Evolutionary conservation across 1,140 invertebrate species (phyloP).

Genomic region (Argopecten irradians): DNA sequence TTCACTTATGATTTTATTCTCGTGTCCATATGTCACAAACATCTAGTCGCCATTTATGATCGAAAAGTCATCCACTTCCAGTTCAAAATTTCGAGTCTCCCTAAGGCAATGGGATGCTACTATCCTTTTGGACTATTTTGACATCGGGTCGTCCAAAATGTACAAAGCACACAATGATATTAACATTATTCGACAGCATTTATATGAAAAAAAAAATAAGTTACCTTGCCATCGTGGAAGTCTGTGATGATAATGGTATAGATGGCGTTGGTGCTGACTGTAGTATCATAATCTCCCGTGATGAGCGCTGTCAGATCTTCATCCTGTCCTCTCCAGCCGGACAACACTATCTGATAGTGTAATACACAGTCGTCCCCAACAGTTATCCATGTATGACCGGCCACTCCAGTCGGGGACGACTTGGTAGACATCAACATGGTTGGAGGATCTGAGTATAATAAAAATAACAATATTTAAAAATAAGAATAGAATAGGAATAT

Average conservation of each 20-base stretch:
- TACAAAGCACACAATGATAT: too few relatives aligned
- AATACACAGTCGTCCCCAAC: constrained; percentile 37
- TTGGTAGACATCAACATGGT: constrained; percentile 34
- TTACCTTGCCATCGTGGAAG: constrained; percentile 47
- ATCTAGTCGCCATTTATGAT: too few relatives aligned
- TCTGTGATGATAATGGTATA: constrained; percentile 47
- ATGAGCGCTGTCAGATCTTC: constrained; percentile 37
- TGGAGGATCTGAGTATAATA: constrained; percentile 35
- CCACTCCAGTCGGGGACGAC: constrained; percentile 34
- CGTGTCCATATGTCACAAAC: too few relatives aligned
- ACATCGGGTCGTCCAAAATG: too few relatives aligned
- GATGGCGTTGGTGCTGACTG: constrained; percentile 41
- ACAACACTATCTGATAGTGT: constrained; percentile 46
- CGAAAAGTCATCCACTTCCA: too few relatives aligned
- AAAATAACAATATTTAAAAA: neutral
- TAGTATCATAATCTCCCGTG: constrained; percentile 41
- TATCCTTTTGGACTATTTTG: too few relatives aligned
- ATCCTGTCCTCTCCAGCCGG: constrained; percentile 31
- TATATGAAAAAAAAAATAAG: neutral
- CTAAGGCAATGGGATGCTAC: too few relatives aligned
- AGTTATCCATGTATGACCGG: constrained; percentile 42
- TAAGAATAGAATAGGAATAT: too few relatives aligned
- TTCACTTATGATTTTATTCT: too few relatives aligned
- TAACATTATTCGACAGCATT: too few relatives aligned
- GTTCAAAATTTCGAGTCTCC: too few relatives aligned